Base-by-base conservation (phyloP, 2,888 invertebrate genomes). In the Oligia strigilis region DNA sequence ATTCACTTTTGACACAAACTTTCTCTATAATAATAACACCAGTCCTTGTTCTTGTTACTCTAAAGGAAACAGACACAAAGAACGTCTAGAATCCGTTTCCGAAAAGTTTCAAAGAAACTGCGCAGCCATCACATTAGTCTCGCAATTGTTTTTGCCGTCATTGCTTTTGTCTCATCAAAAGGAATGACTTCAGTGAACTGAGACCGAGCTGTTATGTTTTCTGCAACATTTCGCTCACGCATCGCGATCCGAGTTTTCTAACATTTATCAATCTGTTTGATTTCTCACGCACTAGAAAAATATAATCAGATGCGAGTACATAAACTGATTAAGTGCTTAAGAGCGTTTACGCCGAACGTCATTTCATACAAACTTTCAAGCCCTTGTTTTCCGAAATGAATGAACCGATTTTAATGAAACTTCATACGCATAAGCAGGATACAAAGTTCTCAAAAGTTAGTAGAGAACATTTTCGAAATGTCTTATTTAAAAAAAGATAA, bases 41-140 rank as follows among this genome's bases (percentile, higher is more conserved):
- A 29, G 70, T 74, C 81, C 80, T 79, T 85, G 87, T 84, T 75
- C 71, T 88, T 87, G 78, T 72, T 73, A 62, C 76, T 81, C 79
- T 80, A 81, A 77, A 72, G 60, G 17, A 60, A 43, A 74, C 36
- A 60, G 36, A 62, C 14, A 76, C 70, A 71, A 72, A 84, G 40
- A 52, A 40, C 29, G 52, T 60, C 17, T 65, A 73, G n/a, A 73
- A 65, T 62, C 58, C 19, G 52, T 70, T 78, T n/a, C 73, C 64
- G 17, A 80, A 74, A 65, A 72, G 17, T n/a, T 66, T 52, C 29
- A 74, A 67, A 64, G 46, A 58, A 73, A n/a, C 43, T 67, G 60
- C 40, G 55, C 49, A 65, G 29, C 36, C 70, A 29, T 29, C 29
- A 4, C 58, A 58, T 80, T 58, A n/a, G 67, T 66, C 74, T 71